Evolutionary conservation across 2,888 invertebrate species (phyloP), one percentile per base, ranked within the genome.

Genomic region (Thereva nobilitata): DNA sequence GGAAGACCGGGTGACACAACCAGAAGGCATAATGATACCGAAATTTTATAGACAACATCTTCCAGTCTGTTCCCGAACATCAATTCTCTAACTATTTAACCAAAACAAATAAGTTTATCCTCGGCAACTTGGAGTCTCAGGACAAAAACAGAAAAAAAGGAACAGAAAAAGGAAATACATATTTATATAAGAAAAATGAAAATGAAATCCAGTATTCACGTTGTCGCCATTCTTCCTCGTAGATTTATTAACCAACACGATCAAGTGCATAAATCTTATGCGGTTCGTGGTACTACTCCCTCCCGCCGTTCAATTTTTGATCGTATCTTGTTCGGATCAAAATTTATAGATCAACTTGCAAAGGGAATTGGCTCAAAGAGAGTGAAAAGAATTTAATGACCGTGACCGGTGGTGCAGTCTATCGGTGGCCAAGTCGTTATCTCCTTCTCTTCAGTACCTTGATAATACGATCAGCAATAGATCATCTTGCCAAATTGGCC

Each of bases 191-290:
- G 23, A 23, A 23, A 23, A 23, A 23, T 23, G 23, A 47, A 10
- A n/a, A 47, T 47, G 10, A 10, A n/a, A 10, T 47, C 10, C 10
- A 47, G 10, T 10, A 10, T 47, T 12, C 10, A 47, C 10, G 9
- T 47, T 47, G 47, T 47, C 47, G 10, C 47, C 10, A 47, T 47
- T 47, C 10, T 47, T 47, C 10, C 10, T 10, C 10, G 9, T 47
- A 47, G 47, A 47, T 47, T 47, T 47, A 47, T 47, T 47, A 47
- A 47, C 47, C 8, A 12, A 47, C 47, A 47, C 8, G 10, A 47
- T n/a, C 10, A 10, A 47, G 9, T 47, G 10, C 10, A 47, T 47
- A 47, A 47, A 47, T 47, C 47, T 47, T 47, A 4, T 7, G 10
- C n/a, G 10, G 5, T 47, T 47, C 10, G 10, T 9, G 47, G 10